Conservation (phyloP, 2,113 vertebrate genomes). For the Trochalopteron elliotii region DNA sequence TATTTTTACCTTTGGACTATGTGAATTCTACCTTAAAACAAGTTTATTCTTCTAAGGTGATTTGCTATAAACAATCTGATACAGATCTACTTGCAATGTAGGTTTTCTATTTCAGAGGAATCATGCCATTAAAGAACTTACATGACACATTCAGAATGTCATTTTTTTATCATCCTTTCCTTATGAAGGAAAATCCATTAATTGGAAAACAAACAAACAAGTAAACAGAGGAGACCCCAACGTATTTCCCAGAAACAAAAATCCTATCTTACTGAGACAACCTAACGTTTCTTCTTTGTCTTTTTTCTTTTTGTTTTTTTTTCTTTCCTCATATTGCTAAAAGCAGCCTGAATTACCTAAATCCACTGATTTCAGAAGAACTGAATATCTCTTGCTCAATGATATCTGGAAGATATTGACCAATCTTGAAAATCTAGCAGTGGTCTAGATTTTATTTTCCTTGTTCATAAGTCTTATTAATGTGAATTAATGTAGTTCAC, state of each 20-base stretch:
- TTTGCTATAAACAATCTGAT: not conserved
- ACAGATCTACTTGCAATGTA: not conserved
- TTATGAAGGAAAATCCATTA: not conserved
- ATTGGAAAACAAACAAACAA: not conserved
- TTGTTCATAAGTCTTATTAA: not conserved
- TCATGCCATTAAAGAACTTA: not conserved
- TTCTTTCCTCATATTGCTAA: not conserved
- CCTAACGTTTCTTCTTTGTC: rapidly evolving
- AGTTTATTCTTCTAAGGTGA: not conserved
- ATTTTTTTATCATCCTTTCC: not conserved
- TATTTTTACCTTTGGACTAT: not conserved
- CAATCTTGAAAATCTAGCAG: not conserved
- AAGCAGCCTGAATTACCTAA: rapidly evolving
- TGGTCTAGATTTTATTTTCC: not conserved
- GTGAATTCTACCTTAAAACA: not conserved
- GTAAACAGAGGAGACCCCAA: rapidly evolving
- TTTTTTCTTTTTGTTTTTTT: no score
- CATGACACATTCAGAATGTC: not conserved
- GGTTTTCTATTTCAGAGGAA: not conserved
- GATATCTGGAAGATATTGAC: not conserved
- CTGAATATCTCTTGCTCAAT: not conserved
- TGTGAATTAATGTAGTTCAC: not conserved
- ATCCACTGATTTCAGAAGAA: not conserved
- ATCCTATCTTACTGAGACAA: not conserved
- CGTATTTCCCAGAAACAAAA: rapidly evolving